phyloP scores from a whole-genome alignment of 2,113 vertebrate genomes.

The Isurus oxyrinchus region DNA sequence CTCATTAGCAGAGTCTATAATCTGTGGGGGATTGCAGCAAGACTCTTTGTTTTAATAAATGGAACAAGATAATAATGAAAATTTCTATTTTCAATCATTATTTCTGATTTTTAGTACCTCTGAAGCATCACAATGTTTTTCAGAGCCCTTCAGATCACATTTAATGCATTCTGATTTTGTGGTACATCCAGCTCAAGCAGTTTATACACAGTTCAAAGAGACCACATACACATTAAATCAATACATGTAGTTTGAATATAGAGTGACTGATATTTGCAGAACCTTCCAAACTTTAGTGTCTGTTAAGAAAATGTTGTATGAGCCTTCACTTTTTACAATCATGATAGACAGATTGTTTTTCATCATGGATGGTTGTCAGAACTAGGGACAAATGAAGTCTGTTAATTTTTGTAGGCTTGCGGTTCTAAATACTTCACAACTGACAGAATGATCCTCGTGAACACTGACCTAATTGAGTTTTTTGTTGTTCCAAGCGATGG shows the following conservation, averaged over 20 bases:
- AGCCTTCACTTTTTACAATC: conserved; percentile 8
- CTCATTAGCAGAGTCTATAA: neutral
- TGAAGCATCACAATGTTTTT: neutral
- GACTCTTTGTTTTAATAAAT: neutral
- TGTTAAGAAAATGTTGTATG: neutral
- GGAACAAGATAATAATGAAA: neutral
- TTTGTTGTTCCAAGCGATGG: neutral
- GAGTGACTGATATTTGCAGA: neutral
- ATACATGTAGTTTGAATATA: conserved; percentile 6
- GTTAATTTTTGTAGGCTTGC: neutral
- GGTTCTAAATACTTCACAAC: neutral
- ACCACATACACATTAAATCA: neutral
- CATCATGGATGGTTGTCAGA: neutral
- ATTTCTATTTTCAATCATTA: neutral
- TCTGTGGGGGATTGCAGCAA: neutral
- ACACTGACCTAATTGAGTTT: neutral
- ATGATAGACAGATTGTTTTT: neutral
- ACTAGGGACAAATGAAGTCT: neutral
- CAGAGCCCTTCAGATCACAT: neutral
- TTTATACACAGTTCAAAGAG: neutral
- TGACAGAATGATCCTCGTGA: neutral
- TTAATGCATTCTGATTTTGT: neutral
- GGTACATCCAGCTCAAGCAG: conserved; percentile 4
- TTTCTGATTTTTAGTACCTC: neutral
- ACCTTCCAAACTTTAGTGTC: too few species aligned